Evolutionary conservation across 2,888 invertebrate species (phyloP), one percentile per base, ranked within the genome.

Genomic region (Therioaphis trifolii): DNA sequence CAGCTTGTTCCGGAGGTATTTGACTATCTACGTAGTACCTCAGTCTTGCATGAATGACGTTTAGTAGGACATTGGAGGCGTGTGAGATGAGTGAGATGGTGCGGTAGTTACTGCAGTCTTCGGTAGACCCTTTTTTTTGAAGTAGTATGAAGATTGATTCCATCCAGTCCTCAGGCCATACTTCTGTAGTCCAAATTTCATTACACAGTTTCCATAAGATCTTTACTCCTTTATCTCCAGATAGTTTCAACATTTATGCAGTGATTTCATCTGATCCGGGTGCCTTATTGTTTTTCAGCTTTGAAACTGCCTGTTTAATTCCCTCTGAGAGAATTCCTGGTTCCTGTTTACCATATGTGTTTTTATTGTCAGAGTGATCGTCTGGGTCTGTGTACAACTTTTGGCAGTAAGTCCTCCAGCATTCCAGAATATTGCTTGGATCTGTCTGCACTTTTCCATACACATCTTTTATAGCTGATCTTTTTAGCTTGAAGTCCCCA

Each of bases 1-100:
- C 71, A 27, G 82, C 72, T 24, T 82, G 82, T 61, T 82, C 72
- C 27, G 49, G 55, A 1, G 74, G 74, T 40, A 82, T 82, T 43
- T 82, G 71, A n/a, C n/a, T n/a, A n/a, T n/a, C n/a, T n/a, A n/a
- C n/a, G n/a, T n/a, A n/a, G n/a, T n/a, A n/a, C n/a, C n/a, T n/a
- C n/a, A n/a, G n/a, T n/a, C n/a, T n/a, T n/a, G n/a, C n/a, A n/a
- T n/a, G n/a, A n/a, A n/a, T n/a, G 18, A 80, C 43, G 27, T 71
- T 80, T 29, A 80, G 52, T 49, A 69, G 68, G 14, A 69, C 69
- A 55, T 71, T 80, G 55, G 18, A 69, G 5, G 46, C 82, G 24
- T 82, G 61, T 27, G 72, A 43, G 18, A 82, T 82, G 55, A 82
- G 58, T n/a, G 63, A 24, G n/a, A 72, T 71, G 46, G 72, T 72